phyloP scores from a whole-genome alignment of 2,797 vertebrate species.

The Xiphorhynchus erythropygius region DNA sequence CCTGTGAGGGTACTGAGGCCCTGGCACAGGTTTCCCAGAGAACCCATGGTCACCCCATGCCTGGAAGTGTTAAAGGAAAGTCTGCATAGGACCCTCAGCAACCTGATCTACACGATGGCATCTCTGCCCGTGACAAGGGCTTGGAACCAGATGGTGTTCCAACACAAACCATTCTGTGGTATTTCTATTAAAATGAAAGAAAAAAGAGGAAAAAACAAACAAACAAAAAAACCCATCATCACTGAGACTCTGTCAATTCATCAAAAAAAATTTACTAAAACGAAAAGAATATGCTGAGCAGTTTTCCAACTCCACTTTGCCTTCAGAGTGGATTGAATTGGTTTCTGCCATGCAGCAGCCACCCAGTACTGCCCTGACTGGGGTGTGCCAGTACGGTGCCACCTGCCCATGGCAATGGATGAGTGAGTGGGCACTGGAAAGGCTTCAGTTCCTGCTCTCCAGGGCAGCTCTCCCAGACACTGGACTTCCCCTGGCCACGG shows the following conservation, averaged over 20 bases:
- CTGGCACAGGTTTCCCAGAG: background rate
- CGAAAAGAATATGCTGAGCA: background rate
- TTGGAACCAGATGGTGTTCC: background rate
- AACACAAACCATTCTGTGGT: background rate
- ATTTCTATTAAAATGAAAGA: background rate
- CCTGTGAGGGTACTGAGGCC: background rate
- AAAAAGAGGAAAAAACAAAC: rapidly evolving
- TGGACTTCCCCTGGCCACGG: background rate
- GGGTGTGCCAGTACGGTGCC: background rate
- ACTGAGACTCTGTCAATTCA: background rate
- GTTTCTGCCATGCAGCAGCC: background rate
- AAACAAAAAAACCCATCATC: rapidly evolving
- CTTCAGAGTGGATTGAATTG: background rate
- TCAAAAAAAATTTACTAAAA: background rate
- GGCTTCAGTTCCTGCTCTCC: background rate
- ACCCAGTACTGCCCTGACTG: rapidly evolving
- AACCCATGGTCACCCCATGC: background rate
- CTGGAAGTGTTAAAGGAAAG: background rate
- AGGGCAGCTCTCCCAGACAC: background rate
- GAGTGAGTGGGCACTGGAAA: background rate
- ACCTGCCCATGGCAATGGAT: rapidly evolving
- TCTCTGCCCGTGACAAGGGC: background rate
- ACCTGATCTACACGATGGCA: background rate
- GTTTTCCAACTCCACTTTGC: background rate
- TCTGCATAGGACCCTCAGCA: background rate